phyloP scores from a whole-genome alignment of 2,113 vertebrate species.

The Ellobius talpinus region DNA sequence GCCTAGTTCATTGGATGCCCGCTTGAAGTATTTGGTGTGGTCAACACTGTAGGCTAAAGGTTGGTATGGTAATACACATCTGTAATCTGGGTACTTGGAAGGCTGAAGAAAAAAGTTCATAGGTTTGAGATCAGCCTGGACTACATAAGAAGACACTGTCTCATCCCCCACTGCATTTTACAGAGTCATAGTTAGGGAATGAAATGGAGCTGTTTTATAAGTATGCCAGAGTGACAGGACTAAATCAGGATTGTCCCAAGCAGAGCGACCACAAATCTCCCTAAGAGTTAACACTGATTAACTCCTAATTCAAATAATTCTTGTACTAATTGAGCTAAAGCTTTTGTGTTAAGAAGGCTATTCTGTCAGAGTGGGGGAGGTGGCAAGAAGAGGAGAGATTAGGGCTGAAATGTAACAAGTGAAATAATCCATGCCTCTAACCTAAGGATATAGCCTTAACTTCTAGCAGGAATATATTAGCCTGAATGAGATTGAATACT shows the following conservation, averaged over 20 bases:
- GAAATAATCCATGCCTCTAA: background rate
- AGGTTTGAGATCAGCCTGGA: background rate
- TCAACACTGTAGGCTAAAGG: background rate
- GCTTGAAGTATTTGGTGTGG: background rate
- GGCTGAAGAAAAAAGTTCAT: background rate
- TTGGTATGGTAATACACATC: background rate
- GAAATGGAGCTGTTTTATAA: background rate
- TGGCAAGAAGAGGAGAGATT: background rate
- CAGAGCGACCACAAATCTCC: background rate
- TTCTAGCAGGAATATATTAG: background rate
- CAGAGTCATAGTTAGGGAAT: background rate
- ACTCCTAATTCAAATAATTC: background rate
- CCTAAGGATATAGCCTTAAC: background rate
- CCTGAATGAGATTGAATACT: background rate
- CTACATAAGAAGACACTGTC: background rate
- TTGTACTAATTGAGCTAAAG: conserved; percentile 5
- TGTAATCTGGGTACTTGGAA: background rate
- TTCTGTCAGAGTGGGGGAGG: accelerated
- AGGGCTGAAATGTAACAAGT: background rate
- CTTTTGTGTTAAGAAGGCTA: background rate
- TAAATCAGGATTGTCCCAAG: background rate
- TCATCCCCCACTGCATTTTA: background rate
- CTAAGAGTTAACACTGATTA: background rate
- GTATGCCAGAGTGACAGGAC: background rate
- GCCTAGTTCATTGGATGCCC: background rate